Base-by-base conservation (phyloP, 37 sponge, comb jelly and placozoan genomes). In the Diacarnus erythraeanus region DNA sequence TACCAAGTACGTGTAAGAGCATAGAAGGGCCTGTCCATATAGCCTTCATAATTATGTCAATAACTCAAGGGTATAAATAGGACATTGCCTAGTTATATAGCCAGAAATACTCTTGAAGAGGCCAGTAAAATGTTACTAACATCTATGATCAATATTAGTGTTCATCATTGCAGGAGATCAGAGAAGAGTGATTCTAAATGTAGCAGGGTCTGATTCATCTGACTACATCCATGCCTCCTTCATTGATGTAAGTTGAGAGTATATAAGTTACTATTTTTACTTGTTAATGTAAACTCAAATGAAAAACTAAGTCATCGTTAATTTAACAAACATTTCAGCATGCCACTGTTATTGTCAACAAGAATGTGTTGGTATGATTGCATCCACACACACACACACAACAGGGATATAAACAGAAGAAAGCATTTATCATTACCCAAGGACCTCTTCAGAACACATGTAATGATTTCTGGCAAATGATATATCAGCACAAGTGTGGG, bases 401-500 rank as follows among this genome's bases (percentile, higher is more conserved):
- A 37, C 59, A 87, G 88, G 88, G 88, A 31, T 87, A 87, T 47
- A 68, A 82, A 40, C 58, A 77, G 40, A 39, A 57, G 60, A 81
- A 74, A 64, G 68, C 60, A 22, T 87, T 77, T 72, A 87, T 87
- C 37, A 21, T 87, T 2, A 66, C 88, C 10, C 77, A 87, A 42
- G 71, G 59, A 1, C 88, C 88, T 0, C 42, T 76, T 60, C 12
- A 56, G 35, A 0, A 54, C 33, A 87, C 88, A 21, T 43, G 70
- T 59, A 51, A 43, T 41, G 57, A 69, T 15, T 87, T 87, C 77
- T 87, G 88, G 88, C 43, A 71, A 37, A 87, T 87, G 88, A 67
- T 81, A 21, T 47, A 40, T 34, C 31, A 86, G 57, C 17, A 80
- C 23, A 56, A 72, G n/a, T 86, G 87, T 80, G 57, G 75, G 3